A percentile compares a stretch with the other conserved stretches of the same genome.
These are phyloP conservation scores for Acropternis orthonyx DNA, from an alignment of 2,797 vertebrate genomes.

Conservation along the genomic window DNA sequence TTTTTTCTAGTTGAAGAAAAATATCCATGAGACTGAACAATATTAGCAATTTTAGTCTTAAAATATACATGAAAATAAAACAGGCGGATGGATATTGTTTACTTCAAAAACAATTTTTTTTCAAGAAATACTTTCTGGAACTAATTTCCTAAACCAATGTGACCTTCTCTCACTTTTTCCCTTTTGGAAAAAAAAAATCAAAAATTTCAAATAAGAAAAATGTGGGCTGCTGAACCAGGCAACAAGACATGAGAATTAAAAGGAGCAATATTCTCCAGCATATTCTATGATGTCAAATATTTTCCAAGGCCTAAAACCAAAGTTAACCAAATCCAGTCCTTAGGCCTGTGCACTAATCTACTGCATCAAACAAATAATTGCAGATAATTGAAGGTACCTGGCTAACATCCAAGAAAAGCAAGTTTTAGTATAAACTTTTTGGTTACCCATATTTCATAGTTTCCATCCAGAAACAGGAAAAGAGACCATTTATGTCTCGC, in stretches of 20 bases:
- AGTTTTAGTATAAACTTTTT: neutral
- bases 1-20: neutral
- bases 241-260: neutral
- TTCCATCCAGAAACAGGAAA: neutral
- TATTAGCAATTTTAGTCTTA: neutral
- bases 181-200: neutral
- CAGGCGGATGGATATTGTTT: neutral
- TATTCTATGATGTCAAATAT: neutral
- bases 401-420: neutral
- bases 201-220: neutral
- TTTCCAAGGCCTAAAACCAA: slow-evolving; percentile 3
- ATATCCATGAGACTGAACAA: neutral
- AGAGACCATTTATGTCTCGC: neutral
- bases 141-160: slow-evolving; percentile 34
- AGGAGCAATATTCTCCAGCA: neutral
- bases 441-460: neutral
- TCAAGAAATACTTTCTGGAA: slow-evolving; percentile 33
- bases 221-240: neutral
- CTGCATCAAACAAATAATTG: neutral
- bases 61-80: neutral
- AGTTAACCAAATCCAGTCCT: neutral
- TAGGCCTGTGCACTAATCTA: neutral
- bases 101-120: neutral
- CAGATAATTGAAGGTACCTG: neutral
- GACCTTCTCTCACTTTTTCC: neutral